Conservation (phyloP, 2,888 invertebrate genomes). For the Mantis religiosa region DNA sequence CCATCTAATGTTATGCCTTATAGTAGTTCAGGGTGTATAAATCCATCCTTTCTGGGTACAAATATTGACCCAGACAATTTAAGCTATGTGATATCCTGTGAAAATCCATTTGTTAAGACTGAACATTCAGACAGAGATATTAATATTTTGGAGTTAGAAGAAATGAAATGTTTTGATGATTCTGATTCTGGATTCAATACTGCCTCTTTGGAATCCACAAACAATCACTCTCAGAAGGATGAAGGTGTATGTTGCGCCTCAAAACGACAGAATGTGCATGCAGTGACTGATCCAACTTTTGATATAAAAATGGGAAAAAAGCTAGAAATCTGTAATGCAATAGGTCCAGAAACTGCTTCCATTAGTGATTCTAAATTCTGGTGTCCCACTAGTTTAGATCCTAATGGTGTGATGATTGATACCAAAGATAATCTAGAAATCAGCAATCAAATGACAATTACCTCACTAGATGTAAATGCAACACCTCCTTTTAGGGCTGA, state of each 20-base stretch:
- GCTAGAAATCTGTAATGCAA: neutral
- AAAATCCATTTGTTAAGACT: neutral
- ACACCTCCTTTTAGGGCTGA: neutral
- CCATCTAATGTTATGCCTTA: neutral
- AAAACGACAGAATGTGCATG: neutral
- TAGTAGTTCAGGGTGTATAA: constrained; percentile 2
- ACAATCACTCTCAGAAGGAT: neutral
- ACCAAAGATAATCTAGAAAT: constrained; percentile 5
- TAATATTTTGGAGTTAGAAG: neutral
- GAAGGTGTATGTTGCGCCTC: neutral
- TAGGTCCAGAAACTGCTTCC: neutral
- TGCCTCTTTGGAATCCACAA: neutral
- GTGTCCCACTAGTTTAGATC: neutral
- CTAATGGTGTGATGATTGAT: neutral
- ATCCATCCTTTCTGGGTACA: constrained; percentile 19
- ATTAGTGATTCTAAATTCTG: neutral
- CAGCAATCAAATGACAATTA: constrained; percentile 1
- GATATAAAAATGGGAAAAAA: neutral
- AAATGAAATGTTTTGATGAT: neutral
- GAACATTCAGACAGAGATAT: neutral
- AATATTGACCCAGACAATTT: neutral
- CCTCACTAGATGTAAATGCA: constrained; percentile 1
- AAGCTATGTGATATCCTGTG: neutral
- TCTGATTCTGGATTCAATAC: neutral
- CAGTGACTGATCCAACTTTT: neutral